Conservation (phyloP, 2,113 vertebrate species). For the Varanus salvator region DNA sequence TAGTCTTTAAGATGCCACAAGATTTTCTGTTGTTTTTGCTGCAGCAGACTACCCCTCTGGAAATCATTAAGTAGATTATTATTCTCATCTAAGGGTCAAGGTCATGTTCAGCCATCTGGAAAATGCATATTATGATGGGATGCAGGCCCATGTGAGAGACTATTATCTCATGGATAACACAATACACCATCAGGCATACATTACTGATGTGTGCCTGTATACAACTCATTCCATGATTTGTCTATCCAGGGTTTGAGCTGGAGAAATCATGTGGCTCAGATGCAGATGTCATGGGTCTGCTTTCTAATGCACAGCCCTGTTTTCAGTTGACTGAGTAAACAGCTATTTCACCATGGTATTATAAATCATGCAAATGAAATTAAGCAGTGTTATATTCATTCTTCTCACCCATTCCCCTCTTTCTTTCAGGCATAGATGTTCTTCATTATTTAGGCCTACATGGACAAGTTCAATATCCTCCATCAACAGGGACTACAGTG, state of each 20-base stretch:
- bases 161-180: background rate
- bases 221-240: background rate
- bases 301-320: background rate
- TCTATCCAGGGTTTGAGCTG: background rate
- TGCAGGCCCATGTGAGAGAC: background rate
- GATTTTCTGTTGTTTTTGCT: background rate
- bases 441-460: slow-evolving; percentile 88
- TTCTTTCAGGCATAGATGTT: slow-evolving; percentile 90
- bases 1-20: background rate
- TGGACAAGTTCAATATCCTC: slow-evolving; percentile 74
- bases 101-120: background rate
- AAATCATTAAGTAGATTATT: background rate
- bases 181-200: background rate
- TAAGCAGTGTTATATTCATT: background rate
- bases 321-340: background rate
- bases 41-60: background rate
- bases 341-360: background rate
- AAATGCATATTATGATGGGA: background rate
- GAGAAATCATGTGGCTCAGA: background rate
- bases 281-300: background rate
- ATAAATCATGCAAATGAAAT: background rate
- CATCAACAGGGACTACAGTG: slow-evolving; percentile 67
- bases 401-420: slow-evolving; percentile 51
- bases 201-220: background rate
- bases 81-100: background rate